Base-by-base conservation (phyloP, 2,113 vertebrate genomes). In the Lagopus leucura region DNA sequence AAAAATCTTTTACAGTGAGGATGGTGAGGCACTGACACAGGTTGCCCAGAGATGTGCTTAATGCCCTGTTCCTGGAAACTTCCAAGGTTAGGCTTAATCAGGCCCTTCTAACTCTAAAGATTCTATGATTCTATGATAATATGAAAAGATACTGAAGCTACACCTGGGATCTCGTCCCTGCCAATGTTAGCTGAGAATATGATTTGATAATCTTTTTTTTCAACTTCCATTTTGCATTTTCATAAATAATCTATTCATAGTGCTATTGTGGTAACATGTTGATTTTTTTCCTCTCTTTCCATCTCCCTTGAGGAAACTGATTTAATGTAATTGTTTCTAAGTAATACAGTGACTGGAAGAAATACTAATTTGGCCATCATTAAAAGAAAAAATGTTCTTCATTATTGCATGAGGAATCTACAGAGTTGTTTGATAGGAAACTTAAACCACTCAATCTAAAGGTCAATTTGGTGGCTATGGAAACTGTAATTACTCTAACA, bases 381-480 rank as follows among this genome's bases (percentile, higher is more conserved):
- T 87, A 81, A 75, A 85, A 86, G 69, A 50, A 65, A 89, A 74
- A 20, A 63, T 74, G 21, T 64, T 70, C 28, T 91, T 95, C 74
- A 34, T 94, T 95, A 92, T 82, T 90, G 67, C 38, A 55, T 75
- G 21, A 80, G n/a, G 20, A 64, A 90, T 82, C 82, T 43, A 67
- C 28, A 88, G n/a, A 79, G 15, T 10, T 84, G 8, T 88, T 66
- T 82, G 77, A 47, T 82, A 86, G 21, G 63, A 96, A 96, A 79
- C 79, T 92, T 66, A 78, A 91, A 60, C 13, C 47, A 84, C 82
- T 95, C 88, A 88, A 91, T 93, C 75, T 48, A 67, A 83, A 63
- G 74, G 87, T 93, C 90, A 95, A 3, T 88, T 96, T 93, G 57
- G 54, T 92, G 87, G 19, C 80, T 95, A 57, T 89, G 72, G 89